A percentile compares a stretch with the other conserved stretches of the same genome.
Evolutionary conservation across 2,797 vertebrate species (phyloP).

Genomic region (Stomatorhinus walkeri): DNA sequence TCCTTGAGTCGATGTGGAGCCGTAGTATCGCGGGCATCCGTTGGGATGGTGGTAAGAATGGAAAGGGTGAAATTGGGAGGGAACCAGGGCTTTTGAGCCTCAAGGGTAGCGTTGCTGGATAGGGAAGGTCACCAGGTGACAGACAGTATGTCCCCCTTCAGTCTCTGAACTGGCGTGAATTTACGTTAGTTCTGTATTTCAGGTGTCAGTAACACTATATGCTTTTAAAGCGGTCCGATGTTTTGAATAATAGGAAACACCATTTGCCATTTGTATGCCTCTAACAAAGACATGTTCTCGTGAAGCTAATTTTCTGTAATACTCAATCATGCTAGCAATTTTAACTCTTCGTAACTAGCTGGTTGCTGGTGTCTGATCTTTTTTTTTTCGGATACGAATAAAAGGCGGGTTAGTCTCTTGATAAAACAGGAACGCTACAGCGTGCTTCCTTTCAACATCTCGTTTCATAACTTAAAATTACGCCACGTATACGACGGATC

Average conservation of each 20-base stretch:
- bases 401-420: neutral
- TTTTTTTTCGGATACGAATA: neutral
- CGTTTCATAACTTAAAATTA: neutral
- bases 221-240: neutral
- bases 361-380: neutral
- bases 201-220: neutral
- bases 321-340: neutral
- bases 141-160: neutral
- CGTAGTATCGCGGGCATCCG: slow-evolving; percentile 40
- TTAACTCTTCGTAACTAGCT: neutral
- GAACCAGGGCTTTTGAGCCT: neutral
- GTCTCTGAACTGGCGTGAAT: neutral
- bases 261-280: neutral
- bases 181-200: neutral
- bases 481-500: neutral
- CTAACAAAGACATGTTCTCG: neutral
- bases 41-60: slow-evolving; percentile 44
- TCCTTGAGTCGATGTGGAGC: slow-evolving; percentile 57
- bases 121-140: neutral
- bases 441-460: neutral
- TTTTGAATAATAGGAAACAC: neutral
- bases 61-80: neutral
- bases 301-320: neutral
- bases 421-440: neutral
- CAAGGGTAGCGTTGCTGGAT: neutral